phyloP scores from a whole-genome alignment of 2,113 vertebrate genomes.

The Zosterops borbonicus region DNA sequence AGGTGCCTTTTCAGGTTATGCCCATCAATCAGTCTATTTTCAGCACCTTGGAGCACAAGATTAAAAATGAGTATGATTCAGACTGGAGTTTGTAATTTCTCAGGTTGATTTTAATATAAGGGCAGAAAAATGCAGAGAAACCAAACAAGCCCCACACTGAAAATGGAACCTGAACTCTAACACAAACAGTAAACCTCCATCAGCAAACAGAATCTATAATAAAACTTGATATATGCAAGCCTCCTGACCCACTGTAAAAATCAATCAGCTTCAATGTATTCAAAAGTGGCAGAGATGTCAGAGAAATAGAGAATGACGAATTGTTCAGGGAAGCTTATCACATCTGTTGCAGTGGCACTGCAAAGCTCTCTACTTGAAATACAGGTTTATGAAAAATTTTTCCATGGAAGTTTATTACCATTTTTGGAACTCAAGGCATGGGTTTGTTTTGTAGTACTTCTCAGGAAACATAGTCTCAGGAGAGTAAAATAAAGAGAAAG shows the following conservation, averaged over 20 bases:
- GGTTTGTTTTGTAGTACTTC: background rate
- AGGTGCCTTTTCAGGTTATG: background rate
- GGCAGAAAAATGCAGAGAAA: background rate
- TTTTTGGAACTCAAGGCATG: background rate
- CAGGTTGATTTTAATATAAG: background rate
- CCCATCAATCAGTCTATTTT: background rate
- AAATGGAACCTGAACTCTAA: background rate
- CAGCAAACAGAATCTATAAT: constrained; percentile 1
- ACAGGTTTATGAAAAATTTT: background rate
- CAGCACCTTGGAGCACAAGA: background rate
- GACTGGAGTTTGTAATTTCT: background rate
- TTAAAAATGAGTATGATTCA: background rate
- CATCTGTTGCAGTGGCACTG: background rate
- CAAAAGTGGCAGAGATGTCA: constrained; percentile 20
- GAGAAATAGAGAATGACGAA: background rate
- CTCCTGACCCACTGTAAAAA: background rate
- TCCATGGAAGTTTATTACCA: background rate
- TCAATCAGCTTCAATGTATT: constrained; percentile 11
- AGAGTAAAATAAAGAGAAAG: background rate
- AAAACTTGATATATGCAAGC: background rate
- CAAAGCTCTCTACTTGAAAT: background rate
- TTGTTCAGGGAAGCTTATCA: background rate
- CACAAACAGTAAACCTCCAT: background rate
- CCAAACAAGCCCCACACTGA: background rate
- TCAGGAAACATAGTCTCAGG: background rate